Evolutionary conservation across 2,888 invertebrate species (phyloP), one percentile per base, ranked within the genome.

Genomic region (Xestia rhomboidea): DNA sequence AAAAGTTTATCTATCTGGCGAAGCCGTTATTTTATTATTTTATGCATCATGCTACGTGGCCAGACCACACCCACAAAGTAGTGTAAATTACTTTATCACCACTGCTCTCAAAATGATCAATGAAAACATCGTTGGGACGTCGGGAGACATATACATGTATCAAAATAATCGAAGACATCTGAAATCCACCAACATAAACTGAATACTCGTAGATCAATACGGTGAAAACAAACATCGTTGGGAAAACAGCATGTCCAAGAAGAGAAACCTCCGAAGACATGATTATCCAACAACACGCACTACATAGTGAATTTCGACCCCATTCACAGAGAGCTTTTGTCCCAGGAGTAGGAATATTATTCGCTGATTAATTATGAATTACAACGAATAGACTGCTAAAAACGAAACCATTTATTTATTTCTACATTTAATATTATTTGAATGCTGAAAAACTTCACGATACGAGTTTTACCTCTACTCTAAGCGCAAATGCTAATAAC

Each of bases 401-500:
- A 57, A 57, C 7, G 1, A 15, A 57, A 57, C 27, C 15, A 13
- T 57, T 57, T 57, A 54, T 27, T 13, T 13, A 15, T 57, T 27
- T 57, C 27, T n/a, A 38, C 13, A 24, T 68, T 27, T 27, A 15
- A 51, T 0, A 27, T 2, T 27, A 24, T 21, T 54, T 54, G 13
- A n/a, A 73, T 34, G 30, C 6, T 34, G 13, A 21, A 74, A 38
- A n/a, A 15, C 13, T 44, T 18, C 15, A 27, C 18, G 10, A 24
- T n/a, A 27, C 3, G 0, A 41, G 10, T 60, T 51, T 62, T 41
- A 57, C 13, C 10, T 21, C 21, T 34, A 38, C n/a, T 8, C 30
- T 24, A 21, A 54, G 46, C 41, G 54, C 60, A 60, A 81, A 74
- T 77, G 73, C 82, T 72, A 82, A 74, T 74, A 82, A 68, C 57